Evolutionary conservation across 2,888 invertebrate genomes (phyloP).

Genomic region (Phyto melanocephala): DNA sequence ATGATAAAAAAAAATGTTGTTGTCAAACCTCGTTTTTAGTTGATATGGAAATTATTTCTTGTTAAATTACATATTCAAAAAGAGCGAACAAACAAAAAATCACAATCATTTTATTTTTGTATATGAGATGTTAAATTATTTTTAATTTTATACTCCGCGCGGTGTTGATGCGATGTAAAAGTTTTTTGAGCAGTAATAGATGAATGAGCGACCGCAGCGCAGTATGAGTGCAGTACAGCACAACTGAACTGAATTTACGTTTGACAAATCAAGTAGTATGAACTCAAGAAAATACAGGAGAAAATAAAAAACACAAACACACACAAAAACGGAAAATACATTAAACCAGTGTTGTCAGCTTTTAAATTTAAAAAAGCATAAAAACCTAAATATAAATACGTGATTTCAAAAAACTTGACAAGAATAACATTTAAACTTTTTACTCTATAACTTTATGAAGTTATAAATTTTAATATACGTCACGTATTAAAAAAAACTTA

Average conservation of each 20-base stretch:
- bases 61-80: background rate
- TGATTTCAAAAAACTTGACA: too few relatives aligned
- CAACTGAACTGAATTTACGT: conserved; percentile 58
- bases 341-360: too few relatives aligned
- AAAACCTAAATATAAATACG: too few relatives aligned
- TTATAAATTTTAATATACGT: too few relatives aligned
- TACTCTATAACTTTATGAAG: too few relatives aligned
- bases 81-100: conserved; percentile 54
- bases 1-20: conserved; percentile 19
- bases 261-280: conserved; percentile 28
- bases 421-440: too few relatives aligned
- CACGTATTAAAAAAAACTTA: too few relatives aligned
- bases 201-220: conserved; percentile 46
- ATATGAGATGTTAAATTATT: background rate
- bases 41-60: conserved; percentile 30
- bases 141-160: conserved; percentile 50
- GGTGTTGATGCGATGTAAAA: conserved; percentile 49
- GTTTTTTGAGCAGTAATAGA: conserved; percentile 49
- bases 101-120: conserved; percentile 47
- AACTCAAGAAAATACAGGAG: conserved; percentile 14
- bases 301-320: background rate
- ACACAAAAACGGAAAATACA: conserved; percentile 25
- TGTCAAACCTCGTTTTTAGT: conserved; percentile 59
- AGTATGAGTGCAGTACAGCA: conserved; percentile 61
- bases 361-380: too few relatives aligned